Percentiles rank a stretch among this genome's conserved stretches.
Conservation (phyloP, 2,797 vertebrate genomes). For the Champsocephalus esox region DNA sequence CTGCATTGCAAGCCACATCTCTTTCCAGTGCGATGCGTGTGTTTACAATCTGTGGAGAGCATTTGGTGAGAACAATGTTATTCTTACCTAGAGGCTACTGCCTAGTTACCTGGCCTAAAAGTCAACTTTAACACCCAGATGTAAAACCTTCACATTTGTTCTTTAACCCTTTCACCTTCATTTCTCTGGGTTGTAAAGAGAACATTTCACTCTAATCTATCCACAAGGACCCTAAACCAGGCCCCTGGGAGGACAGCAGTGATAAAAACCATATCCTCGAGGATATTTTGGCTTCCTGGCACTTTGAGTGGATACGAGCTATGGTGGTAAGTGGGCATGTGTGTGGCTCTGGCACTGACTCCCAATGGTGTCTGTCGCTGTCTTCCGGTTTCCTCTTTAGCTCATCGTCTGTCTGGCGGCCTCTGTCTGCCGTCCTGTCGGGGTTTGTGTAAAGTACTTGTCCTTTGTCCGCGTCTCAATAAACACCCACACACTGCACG, state of each 20-base stretch:
- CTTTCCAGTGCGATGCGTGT: slow-evolving; percentile 21
- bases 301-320: slow-evolving; percentile 88
- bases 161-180: slow-evolving; percentile 55
- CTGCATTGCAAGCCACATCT: slow-evolving; percentile 20
- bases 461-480: slow-evolving; percentile 63
- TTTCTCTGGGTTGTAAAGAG: slow-evolving; percentile 72
- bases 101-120: slow-evolving; percentile 17
- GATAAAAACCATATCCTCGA: slow-evolving; percentile 87
- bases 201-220: slow-evolving; percentile 82
- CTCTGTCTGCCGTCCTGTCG: slow-evolving; percentile 62
- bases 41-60: slow-evolving; percentile 28
- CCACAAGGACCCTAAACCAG: slow-evolving; percentile 86
- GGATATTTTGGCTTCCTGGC: slow-evolving; percentile 90
- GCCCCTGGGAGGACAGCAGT: slow-evolving; percentile 82
- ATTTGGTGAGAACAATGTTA: slow-evolving; percentile 43
- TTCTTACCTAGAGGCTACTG: slow-evolving; percentile 19
- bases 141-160: slow-evolving; percentile 42
- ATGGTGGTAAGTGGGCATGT: slow-evolving; percentile 88
- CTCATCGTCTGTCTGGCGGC: slow-evolving; percentile 74
- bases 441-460: slow-evolving; percentile 62
- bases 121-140: slow-evolving; percentile 23
- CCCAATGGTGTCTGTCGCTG: slow-evolving; percentile 68
- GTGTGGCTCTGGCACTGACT: slow-evolving; percentile 71
- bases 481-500: slow-evolving; percentile 69
- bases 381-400: slow-evolving; percentile 69